phyloP scores from a whole-genome alignment of 2,113 vertebrate species.

The Hydrolagus affinis region DNA sequence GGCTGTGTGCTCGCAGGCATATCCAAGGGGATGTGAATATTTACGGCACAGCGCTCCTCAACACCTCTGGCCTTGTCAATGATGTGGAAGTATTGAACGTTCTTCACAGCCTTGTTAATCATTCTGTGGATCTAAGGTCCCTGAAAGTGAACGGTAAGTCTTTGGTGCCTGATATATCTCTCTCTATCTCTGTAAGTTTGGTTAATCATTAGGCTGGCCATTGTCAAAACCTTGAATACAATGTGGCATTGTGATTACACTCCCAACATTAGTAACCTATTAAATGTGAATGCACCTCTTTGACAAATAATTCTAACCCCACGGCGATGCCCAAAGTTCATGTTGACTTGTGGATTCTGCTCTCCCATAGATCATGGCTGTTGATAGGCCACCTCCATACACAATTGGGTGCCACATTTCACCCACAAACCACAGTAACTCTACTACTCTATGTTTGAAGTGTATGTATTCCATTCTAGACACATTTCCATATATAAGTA shows the following conservation, averaged over 20 bases:
- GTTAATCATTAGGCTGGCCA: background rate
- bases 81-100: constrained; percentile 25
- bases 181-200: background rate
- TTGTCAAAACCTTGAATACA: background rate
- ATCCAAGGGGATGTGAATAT: constrained; percentile 31
- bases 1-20: constrained; percentile 30
- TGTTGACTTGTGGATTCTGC: too few species aligned
- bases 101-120: constrained; percentile 14
- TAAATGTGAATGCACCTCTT: background rate
- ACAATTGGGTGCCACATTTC: too few species aligned
- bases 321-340: too few species aligned
- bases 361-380: too few species aligned
- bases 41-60: constrained; percentile 16
- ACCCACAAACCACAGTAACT: too few species aligned
- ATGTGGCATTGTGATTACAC: background rate
- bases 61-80: background rate
- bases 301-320: background rate
- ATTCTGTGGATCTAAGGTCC: constrained; percentile 33
- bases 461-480: too few species aligned
- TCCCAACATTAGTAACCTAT: background rate
- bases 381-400: too few species aligned
- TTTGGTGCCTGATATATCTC: background rate
- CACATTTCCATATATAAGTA: too few species aligned
- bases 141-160: constrained; percentile 42
- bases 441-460: too few species aligned